Conservation (phyloP, 2,888 invertebrate genomes). For the Ryuthela nishihirai region DNA sequence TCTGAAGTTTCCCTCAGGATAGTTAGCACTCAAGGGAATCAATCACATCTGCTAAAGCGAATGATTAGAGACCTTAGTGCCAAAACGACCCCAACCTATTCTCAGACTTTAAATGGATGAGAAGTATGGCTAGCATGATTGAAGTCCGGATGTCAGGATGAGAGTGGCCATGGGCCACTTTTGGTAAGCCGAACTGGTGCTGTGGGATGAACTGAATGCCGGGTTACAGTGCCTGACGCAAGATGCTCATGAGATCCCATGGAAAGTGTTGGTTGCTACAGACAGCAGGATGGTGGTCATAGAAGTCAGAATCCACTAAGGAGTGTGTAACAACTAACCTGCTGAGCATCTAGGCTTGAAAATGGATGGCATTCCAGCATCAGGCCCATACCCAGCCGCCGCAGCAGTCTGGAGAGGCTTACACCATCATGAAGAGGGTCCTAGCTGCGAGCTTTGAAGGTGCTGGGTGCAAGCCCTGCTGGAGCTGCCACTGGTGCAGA, state of each 20-base stretch:
- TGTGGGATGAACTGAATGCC: slow-evolving; percentile 71
- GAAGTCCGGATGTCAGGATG: slow-evolving; percentile 55
- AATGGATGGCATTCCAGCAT: no score
- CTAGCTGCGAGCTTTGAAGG: no score
- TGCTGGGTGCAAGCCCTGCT: no score
- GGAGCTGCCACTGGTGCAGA: no score
- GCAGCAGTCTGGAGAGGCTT: no score
- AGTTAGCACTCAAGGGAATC: no score
- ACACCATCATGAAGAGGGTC: no score
- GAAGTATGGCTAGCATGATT: slow-evolving; percentile 60
- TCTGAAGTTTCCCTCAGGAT: slow-evolving; percentile 71
- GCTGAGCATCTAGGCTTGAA: no score
- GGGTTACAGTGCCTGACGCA: slow-evolving; percentile 63
- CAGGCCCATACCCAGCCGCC: no score
- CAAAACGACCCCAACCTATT: slow-evolving; percentile 62
- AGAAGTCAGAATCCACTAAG: slow-evolving; percentile 71
- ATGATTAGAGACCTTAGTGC: slow-evolving; percentile 67
- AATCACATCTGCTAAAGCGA: slow-evolving; percentile 70
- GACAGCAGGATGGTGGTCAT: slow-evolving; percentile 71
- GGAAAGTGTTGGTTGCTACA: slow-evolving; percentile 63
- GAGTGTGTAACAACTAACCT: no score
- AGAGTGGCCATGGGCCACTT: slow-evolving; percentile 65
- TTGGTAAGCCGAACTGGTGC: slow-evolving; percentile 76
- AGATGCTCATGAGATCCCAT: slow-evolving; percentile 61
- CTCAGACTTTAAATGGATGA: slow-evolving; percentile 74